Conservation (phyloP, 2,888 invertebrate species). For the Plebejus anna region DNA sequence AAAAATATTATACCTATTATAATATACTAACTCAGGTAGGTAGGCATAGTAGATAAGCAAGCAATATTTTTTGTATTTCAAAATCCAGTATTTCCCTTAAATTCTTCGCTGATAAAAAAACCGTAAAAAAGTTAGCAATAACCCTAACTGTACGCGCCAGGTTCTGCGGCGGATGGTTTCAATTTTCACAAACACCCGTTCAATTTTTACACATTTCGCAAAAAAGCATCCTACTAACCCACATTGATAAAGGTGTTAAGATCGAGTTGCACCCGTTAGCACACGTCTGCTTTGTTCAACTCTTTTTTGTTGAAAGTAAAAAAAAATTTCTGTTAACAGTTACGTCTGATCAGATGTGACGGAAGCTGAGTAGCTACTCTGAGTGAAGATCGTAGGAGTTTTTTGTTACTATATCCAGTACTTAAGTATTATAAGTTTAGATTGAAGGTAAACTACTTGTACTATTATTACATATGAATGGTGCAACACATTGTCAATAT, state of each 20-base stretch:
- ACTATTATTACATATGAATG: too few relatives aligned
- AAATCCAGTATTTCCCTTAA: neutral
- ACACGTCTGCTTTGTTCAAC: constrained; percentile 57
- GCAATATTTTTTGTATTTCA: neutral
- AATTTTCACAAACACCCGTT: constrained; percentile 60
- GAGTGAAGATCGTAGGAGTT: neutral
- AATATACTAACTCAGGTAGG: neutral
- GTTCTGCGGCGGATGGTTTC: constrained; percentile 66
- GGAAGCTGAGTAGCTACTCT: constrained; percentile 25
- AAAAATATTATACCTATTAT: too few relatives aligned
- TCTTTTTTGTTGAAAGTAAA: constrained; percentile 57
- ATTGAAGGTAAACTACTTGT: neutral
- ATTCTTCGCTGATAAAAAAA: neutral
- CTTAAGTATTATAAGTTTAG: too few relatives aligned
- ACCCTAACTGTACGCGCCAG: constrained; percentile 22
- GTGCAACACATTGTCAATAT: too few relatives aligned
- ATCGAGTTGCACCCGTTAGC: constrained; percentile 75
- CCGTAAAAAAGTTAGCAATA: neutral
- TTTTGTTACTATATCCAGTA: neutral
- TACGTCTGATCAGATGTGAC: constrained; percentile 34
- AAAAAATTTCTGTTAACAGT: constrained; percentile 49
- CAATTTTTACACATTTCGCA: constrained; percentile 60
- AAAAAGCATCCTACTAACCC: constrained; percentile 74
- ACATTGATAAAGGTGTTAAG: constrained; percentile 76
- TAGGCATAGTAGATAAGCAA: neutral